Base-by-base conservation (phyloP, 1,140 invertebrate genomes). In the Panonychus citri region DNA sequence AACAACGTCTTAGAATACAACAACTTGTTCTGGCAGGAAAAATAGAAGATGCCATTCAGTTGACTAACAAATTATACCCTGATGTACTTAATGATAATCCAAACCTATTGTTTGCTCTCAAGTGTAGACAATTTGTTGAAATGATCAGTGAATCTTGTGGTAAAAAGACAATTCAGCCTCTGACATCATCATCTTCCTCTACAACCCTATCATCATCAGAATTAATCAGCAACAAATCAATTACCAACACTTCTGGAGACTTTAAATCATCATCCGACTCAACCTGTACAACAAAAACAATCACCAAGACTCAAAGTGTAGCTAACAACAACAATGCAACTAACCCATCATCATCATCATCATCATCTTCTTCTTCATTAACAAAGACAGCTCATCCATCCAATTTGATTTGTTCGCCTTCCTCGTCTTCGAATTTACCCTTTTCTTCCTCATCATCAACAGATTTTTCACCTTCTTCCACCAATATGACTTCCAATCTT, bases 51-150 rank as follows among this genome's bases (percentile, higher is more conserved):
- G 91, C 93, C 46, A 89, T 96, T 65, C 84, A 90, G 65, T 74
- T 78, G 57, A 90, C 90, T 50, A 79, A 80, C 67, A 76, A 81
- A 65, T 71, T 90, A 57, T 96, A 91, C 74, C 90, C 91, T 8
- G 83, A 81, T 15, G 74, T 97, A 40, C 71, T 97, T 62, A 85
- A 93, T 68, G 75, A 78, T 46, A 87, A 94, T 72, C 78, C 79
- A 62, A 86, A 93, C 68, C 74, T 97, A 61, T 76, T 88, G 64
- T 95, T 97, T 70, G 80, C 87, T 70, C 75, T 98, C 55, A 93
- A 94, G 70, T 93, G 88, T 71, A 79, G 93, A 61, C 90, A 97
- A 73, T 97, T 97, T 73, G 83, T 98, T 26, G 93, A 98, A 73
- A 75, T 78, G 70, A 71, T 77, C 34, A 72, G 73, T 46, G 71